Evolutionary conservation across 2,113 vertebrate genomes (phyloP), one percentile per base, ranked within the genome.

Genomic region (Ammodytes dubius): DNA sequence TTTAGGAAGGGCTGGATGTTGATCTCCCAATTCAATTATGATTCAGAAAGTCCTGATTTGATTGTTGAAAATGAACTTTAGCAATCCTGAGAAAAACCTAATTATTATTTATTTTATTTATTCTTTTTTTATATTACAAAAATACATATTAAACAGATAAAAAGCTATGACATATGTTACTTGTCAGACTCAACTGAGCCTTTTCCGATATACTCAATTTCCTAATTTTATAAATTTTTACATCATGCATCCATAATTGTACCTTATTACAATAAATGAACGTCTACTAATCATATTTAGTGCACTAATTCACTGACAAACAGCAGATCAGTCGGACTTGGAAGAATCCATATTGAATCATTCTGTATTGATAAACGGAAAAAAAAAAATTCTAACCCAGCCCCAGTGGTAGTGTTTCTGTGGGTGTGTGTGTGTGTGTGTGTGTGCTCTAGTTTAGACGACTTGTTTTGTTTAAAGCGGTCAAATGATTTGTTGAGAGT

Each of bases 301-400:
- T 63, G n/a, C 43, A 17, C 9, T 37, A 2, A 13, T 47, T 19
- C 5, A 53, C 10, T 39, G 57, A 57, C 5, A 70, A 79, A 10
- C 19, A 12, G 35, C 19, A 12, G 10, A 52, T 63, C 19, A 17
- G 4, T 45, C 6, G 6, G 17, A 43, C 43, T 82, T 77, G 71
- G 59, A 71, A 19, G 52, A 69, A 27, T 82, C 27, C 3, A 52
- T 47, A 58, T 77, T 77, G 59, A 59, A 74, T 77, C 45, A 49
- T 56, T 77, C 19, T 42, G 3, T 53, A 53, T n/a, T 1, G 5
- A 78, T 45, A 5, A 14, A 71, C 49, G 1, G 0, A 3, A 66
- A 46, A 53, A n/a, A n/a, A n/a, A n/a, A n/a, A n/a, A n/a, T 27
- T 59, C 5, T 9, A 15, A 47, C 65, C 65, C 42, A 53, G 7